Base-by-base conservation (phyloP, 2,888 invertebrate genomes). In the Lymantria monacha region DNA sequence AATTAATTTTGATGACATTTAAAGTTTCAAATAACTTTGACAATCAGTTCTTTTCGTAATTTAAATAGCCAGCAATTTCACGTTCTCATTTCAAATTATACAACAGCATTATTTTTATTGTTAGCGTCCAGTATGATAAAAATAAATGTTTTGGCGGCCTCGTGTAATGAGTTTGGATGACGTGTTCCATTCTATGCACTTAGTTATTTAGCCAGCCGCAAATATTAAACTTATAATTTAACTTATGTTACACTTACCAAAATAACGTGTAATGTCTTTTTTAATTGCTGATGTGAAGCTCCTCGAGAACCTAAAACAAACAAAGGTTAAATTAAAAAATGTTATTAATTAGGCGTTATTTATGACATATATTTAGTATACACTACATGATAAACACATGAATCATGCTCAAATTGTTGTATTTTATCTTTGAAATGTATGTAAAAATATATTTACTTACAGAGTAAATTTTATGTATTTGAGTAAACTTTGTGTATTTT, bases 131-230 rank as follows among this genome's bases (percentile, higher is more conserved):
- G 14, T 41, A 69, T 59, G 59, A 66, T 64, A 73, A 76, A 73
- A 76, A 66, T 60, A 66, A 71, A 72, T 67, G 62, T 66, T 68
- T 70, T 57, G 62, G 57, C 60, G 66, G 71, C 70, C 73, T 70
- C 69, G 72, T 51, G 55, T 66, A 67, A 71, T 66, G 58, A 66
- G 61, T 65, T 59, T 45, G 46, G 15, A 59, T 63, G 57, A 65
- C 63, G 59, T 59, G 60, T 55, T 54, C 52, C 51, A 53, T 53
- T 59, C n/a, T 38, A 14, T 38, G n/a, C n/a, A n/a, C n/a, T n/a
- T n/a, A n/a, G n/a, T n/a, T n/a, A n/a, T n/a, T n/a, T n/a, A 22
- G 52, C 38, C n/a, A n/a, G 3, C 1, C 13, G 1, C 38, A 13
- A 7, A n/a, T 38, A 38, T n/a, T n/a, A 13, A 13, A n/a, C 13